Evolutionary conservation across 2,113 vertebrate genomes (phyloP).

Genomic region (Beaufortia kweichowensis): DNA sequence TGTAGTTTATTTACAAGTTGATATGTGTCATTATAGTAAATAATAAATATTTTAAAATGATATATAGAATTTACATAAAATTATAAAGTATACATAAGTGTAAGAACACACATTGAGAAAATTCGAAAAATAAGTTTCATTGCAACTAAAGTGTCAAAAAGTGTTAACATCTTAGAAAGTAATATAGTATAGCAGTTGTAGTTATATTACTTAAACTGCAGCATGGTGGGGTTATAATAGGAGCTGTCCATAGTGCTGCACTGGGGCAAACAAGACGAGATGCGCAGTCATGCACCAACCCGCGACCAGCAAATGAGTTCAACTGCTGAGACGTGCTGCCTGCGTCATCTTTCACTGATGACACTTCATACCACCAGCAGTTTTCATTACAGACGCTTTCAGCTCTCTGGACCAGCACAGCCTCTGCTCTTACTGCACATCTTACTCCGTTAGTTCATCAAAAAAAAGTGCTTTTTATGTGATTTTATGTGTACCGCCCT

Average conservation of each 20-base stretch:
- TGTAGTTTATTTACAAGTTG: not conserved
- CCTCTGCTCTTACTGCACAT: not conserved
- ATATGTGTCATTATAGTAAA: not conserved
- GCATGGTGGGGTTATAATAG: constrained; percentile 51
- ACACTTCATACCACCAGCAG: not conserved
- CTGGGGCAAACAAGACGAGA: constrained; percentile 57
- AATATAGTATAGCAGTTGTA: too few species aligned
- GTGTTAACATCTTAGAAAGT: too few species aligned
- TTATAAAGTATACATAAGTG: not conserved
- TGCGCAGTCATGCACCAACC: constrained; percentile 52
- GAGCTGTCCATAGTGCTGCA: constrained; percentile 75
- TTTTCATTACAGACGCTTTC: not conserved
- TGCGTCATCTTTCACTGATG: not conserved
- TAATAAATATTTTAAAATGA: not conserved
- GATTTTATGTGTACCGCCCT: too few species aligned
- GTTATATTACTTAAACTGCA: not conserved
- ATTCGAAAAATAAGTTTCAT: too few species aligned
- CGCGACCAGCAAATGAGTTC: constrained; percentile 39
- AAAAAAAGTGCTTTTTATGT: too few species aligned
- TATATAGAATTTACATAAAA: not conserved
- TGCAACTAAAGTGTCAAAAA: too few species aligned
- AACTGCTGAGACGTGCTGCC: constrained; percentile 20
- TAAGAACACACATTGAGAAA: not conserved
- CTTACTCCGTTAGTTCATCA: not conserved
- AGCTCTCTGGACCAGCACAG: constrained; percentile 13